phyloP scores from a whole-genome alignment of 2,113 vertebrate species.

The Tragelaphus scriptus region DNA sequence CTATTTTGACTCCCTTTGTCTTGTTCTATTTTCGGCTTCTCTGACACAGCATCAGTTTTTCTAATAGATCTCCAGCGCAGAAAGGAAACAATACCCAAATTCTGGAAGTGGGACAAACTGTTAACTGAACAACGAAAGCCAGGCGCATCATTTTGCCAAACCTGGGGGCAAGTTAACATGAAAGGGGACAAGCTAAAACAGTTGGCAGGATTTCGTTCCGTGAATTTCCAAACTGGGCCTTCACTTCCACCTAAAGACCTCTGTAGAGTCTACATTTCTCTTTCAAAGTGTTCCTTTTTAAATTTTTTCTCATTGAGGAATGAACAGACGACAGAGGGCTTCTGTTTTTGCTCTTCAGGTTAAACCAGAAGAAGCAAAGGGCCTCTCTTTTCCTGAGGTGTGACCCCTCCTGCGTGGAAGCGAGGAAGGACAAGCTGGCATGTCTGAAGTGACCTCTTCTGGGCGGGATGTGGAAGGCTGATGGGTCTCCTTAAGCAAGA shows the following conservation, averaged over 20 bases:
- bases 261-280: not conserved
- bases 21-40: not conserved
- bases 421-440: not conserved
- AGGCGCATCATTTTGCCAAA: not conserved
- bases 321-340: not conserved
- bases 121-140: not conserved
- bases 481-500: not conserved
- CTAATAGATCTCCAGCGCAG: not conserved
- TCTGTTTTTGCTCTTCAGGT: not conserved
- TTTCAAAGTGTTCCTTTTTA: not conserved
- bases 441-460: not conserved
- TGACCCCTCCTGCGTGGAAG: accelerated
- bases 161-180: not conserved
- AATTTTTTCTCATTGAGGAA: not conserved
- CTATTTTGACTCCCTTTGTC: not conserved
- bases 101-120: not conserved
- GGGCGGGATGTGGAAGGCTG: not conserved
- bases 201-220: not conserved
- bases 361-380: not conserved
- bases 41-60: not conserved
- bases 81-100: not conserved
- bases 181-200: not conserved
- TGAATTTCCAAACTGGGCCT: not conserved
- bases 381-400: not conserved
- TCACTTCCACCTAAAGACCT: not conserved